Evolutionary conservation across 2,113 vertebrate genomes (phyloP), one percentile per base, ranked within the genome.

Genomic region (Potamarius usumacintae): DNA sequence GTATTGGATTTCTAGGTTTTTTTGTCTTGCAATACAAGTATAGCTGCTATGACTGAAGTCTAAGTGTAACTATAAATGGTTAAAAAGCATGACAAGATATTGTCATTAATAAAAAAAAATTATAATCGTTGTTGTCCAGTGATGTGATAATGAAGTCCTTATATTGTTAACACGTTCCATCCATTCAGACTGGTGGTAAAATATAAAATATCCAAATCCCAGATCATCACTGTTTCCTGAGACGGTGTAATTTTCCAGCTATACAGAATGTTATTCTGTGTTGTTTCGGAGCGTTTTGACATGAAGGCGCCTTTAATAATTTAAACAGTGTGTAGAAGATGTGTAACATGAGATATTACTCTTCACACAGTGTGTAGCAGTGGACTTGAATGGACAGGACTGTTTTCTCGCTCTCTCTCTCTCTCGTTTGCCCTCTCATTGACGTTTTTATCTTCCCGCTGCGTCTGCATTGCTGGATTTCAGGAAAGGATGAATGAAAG

Each of bases 401-500:
- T 20, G 34, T 22, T 84, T 12, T 60, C 81, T n/a, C 53, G 7
- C 65, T 34, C 52, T 53, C n/a, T 71, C 34, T 50, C 62, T 20
- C n/a, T 52, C 12, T 25, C 42, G n/a, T 57, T 18, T 67, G 22
- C 15, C 48, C 52, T 30, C 6, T 84, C 52, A 55, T 72, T 57
- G 18, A 55, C 17, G 27, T 67, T 58, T 65, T 57, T 71, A 57
- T 72, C 50, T 50, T 84, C 63, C 60, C 53, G 18, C 52, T 57
- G 63, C 25, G 79, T 62, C 79, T 82, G 79, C 79, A 82, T 82
- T 62, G 58, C 30, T 11, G 57, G 79, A 82, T 82, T 60, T 82
- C 79, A 82, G 79, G 79, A 82, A 82, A 82, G 79, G 79, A 82
- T 62, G 79, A 82, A 82, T 82, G 57, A 82, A 82, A 82, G 79